Evolutionary conservation across 2,113 vertebrate genomes (phyloP), one percentile per base, ranked within the genome.

Genomic region (Hemibagrus wyckioides): DNA sequence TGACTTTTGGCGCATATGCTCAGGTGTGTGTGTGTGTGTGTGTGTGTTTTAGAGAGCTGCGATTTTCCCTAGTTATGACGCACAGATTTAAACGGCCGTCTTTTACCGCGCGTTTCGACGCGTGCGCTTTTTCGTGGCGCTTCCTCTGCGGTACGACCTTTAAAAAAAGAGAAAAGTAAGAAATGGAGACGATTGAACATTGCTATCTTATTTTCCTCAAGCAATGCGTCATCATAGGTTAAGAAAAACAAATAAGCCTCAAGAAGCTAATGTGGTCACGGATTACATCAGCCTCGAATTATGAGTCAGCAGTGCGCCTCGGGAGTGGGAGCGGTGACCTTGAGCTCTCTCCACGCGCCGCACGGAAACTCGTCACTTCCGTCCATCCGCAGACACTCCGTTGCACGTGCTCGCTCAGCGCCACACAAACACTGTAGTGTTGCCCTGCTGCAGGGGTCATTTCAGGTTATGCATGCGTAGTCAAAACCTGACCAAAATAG

Each of bases 231-330:
- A 75, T 75, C 67, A 15, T 1, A 28, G 41, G 23, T 80, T 80
- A 41, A 59, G 21, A 80, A 81, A 81, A 80, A 80, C 6, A 82
- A 41, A 76, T 44, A 52, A 30, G 25, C 52, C 41, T 21, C 19
- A 50, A 50, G 44, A n/a, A 65, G 44, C 41, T 33, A n/a, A 65
- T 28, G 44, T 76, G 76, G 80, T 90, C 90, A 91, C 89, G 88
- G 92, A 92, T 94, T 94, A 93, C 93, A 82, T 94, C 94, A 95
- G 93, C 92, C 88, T 89, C 90, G 91, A 89, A 91, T 92, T 93
- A 93, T 96, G 95, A 96, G 94, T 96, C 95, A 96, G 94, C 94
- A 92, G 91, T 92, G 92, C 92, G 93, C 93, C 93, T 93, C 91
- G 92, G 92, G 93, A 93, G 54, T 92, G 92, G 90, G 33, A 91